Percentiles rank a stretch among this genome's conserved stretches.
These are phyloP conservation scores for Protonibea diacanthus DNA, from an alignment of 2,797 vertebrate genomes.

Conservation along the genomic window DNA sequence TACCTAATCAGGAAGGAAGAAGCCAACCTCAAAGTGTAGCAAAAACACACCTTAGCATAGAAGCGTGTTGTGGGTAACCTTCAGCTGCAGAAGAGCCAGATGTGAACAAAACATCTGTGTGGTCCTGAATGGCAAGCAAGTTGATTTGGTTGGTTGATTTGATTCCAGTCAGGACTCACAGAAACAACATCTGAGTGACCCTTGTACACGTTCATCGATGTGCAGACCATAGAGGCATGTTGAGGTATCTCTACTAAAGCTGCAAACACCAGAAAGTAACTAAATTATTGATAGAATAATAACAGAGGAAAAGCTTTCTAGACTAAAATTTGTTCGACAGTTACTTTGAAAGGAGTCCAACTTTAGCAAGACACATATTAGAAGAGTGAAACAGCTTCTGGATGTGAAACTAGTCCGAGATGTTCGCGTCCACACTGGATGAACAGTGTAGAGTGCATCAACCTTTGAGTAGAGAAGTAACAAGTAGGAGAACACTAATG, in stretches of 20 bases:
- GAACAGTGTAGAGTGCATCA: background rate
- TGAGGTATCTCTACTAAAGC: slow-evolving; percentile 1
- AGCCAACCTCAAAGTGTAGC: background rate
- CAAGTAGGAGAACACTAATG: background rate
- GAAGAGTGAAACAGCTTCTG: background rate
- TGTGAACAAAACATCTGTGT: too few species aligned
- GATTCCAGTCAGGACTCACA: background rate
- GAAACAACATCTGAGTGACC: background rate
- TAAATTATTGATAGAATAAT: background rate
- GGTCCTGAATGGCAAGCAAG: too few species aligned
- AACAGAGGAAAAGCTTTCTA: background rate
- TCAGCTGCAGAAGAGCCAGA: background rate
- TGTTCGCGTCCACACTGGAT: background rate
- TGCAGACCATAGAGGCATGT: background rate
- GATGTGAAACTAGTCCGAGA: background rate
- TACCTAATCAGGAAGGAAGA: background rate
- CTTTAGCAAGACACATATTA: background rate
- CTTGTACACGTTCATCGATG: background rate
- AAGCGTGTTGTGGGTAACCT: background rate
- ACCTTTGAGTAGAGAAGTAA: slow-evolving; percentile 7
- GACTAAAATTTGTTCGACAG: background rate
- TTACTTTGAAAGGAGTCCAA: background rate
- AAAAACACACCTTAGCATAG: background rate
- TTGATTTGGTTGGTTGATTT: background rate
- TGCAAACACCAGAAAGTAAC: background rate